A percentile compares a stretch with the other conserved stretches of the same genome.
Conservation (phyloP, 2,797 vertebrate species). For the Sitta carolinensis region DNA sequence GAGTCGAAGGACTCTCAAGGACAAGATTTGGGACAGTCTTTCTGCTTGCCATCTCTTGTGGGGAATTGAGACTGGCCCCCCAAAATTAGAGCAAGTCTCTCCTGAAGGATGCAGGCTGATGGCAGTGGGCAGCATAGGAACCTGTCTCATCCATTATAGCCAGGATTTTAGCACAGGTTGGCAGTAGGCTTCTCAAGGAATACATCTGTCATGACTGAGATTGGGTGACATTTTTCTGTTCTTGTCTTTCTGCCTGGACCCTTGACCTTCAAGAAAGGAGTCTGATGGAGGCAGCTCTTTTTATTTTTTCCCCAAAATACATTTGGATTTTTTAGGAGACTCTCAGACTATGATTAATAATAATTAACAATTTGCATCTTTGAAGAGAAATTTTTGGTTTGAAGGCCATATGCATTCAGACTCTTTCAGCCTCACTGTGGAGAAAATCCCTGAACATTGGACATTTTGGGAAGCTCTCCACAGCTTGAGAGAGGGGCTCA, state of each 20-base stretch:
- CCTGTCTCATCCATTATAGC: neutral
- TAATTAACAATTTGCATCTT: neutral
- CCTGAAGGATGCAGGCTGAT: neutral
- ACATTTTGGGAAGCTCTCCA: neutral
- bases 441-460: neutral
- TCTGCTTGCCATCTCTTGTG: neutral
- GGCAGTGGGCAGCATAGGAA: neutral
- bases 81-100: neutral
- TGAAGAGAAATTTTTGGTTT: neutral
- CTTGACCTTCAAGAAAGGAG: neutral
- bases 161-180: neutral
- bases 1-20: neutral
- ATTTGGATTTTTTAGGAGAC: neutral
- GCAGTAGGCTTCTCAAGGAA: neutral
- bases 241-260: neutral
- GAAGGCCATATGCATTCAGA: neutral
- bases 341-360: neutral
- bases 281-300: neutral
- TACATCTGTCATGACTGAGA: rapidly evolving
- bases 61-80: neutral
- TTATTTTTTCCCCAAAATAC: neutral
- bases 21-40: neutral
- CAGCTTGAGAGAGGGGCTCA: neutral
- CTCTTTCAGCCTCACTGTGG: neutral
- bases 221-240: neutral